phyloP scores from a whole-genome alignment of 2,888 invertebrate species.

The Ectobius pallidus region DNA sequence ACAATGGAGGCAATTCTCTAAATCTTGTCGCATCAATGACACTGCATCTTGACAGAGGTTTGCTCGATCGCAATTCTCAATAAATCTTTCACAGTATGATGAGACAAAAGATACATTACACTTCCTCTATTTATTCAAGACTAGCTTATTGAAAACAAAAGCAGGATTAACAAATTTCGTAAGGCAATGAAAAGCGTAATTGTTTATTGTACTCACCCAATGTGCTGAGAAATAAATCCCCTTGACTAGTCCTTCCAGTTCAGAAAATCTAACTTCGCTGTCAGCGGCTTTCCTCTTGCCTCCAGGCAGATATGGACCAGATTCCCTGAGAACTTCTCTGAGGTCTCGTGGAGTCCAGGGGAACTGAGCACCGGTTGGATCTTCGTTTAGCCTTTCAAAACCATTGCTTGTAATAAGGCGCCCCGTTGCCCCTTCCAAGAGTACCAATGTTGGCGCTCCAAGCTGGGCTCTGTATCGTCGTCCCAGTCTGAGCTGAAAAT shows the following conservation, averaged over 20 bases:
- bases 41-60: no score
- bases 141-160: no score
- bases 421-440: slow-evolving; percentile 69
- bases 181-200: no score
- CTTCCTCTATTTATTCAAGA: no score
- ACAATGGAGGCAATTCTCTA: no score
- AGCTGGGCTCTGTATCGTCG: slow-evolving; percentile 71
- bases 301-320: slow-evolving; percentile 47
- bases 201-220: slow-evolving; percentile 70
- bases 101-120: no score
- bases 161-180: no score
- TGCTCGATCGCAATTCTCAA: no score
- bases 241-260: slow-evolving; percentile 68
- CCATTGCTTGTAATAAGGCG: slow-evolving; percentile 68
- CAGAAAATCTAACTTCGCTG: slow-evolving; percentile 58
- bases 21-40: no score
- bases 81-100: no score
- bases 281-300: slow-evolving; percentile 57
- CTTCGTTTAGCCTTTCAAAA: slow-evolving; percentile 70
- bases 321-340: slow-evolving; percentile 56
- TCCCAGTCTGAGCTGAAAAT: slow-evolving; percentile 71
- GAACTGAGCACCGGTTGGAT: slow-evolving; percentile 69
- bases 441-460: slow-evolving; percentile 76
- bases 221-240: slow-evolving; percentile 89
- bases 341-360: slow-evolving; percentile 80